phyloP scores from a whole-genome alignment of 2,113 vertebrate genomes.

The Lontra canadensis region DNA sequence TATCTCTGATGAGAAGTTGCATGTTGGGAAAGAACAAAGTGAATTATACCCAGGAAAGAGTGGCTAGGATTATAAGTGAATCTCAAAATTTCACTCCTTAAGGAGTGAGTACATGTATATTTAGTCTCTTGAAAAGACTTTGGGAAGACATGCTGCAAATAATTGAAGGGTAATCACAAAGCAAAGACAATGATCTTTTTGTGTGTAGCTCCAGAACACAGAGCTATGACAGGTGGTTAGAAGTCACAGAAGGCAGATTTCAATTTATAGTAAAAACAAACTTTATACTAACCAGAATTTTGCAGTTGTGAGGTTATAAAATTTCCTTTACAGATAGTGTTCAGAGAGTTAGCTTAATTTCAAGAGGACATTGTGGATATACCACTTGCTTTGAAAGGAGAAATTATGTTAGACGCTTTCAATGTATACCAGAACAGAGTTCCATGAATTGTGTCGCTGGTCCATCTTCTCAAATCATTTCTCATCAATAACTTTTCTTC shows the following conservation, averaged over 20 bases:
- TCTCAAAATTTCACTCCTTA: neutral
- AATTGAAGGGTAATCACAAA: neutral
- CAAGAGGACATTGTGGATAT: neutral
- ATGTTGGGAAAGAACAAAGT: neutral
- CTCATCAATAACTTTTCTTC: neutral
- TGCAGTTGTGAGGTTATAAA: neutral
- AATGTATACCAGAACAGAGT: neutral
- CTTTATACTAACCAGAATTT: neutral
- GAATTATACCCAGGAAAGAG: neutral
- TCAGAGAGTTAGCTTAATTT: neutral
- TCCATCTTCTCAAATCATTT: neutral
- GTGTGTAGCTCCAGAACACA: neutral
- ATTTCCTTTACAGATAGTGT: neutral
- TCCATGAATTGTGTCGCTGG: neutral
- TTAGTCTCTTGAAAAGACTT: neutral
- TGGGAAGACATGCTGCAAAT: neutral
- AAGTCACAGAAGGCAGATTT: neutral
- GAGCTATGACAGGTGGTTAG: neutral
- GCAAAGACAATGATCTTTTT: neutral
- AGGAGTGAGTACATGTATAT: neutral
- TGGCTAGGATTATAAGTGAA: neutral
- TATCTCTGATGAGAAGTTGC: neutral
- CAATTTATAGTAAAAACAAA: neutral
- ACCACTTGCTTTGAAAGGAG: neutral
- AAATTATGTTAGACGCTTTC: neutral